Evolutionary conservation across 30 jellyfish, hydroid and myxozoan species (phyloP), one percentile per base, ranked within the genome.

Genomic region (Mastigias papua): DNA sequence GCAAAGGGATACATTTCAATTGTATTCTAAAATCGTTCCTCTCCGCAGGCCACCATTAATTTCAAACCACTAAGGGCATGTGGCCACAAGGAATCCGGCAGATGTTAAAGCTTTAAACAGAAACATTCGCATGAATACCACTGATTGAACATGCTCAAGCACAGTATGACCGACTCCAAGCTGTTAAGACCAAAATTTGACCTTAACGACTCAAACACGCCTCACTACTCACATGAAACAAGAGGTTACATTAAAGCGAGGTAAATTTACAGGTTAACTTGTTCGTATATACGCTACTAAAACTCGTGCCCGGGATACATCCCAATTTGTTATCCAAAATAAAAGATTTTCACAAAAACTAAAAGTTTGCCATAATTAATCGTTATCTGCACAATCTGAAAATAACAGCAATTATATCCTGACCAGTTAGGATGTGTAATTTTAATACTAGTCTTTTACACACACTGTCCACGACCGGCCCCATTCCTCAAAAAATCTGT

Each of bases 241-340:
- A 29, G 78, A 80, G 90, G 74, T 34, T 66, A 80, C 90, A 80
- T 57, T 27, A 33, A 80, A 65, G 63, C 89, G 90, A 62, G 73
- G 81, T 78, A 54, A 73, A 80, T 80, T 63, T 80, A 80, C 90
- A 80, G 80, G 63, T 80, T 80, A 83, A 83, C 84, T 66, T 81
- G 73, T 67, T 66, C 84, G 50, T 29, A 81, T 68, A 66, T 66
- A 81, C 91, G 91, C 91, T 85, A 85, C 87, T 85, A 73, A 73
- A 85, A 85, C 88, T 62, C 49, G 88, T 85, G 85, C 94, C 94
- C 94, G 78, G 88, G 94, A 85, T 61, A 57, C 73, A 29, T 73
- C 88, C 94, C 94, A 66, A 72, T 84, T 85, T 85, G 70, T 83
- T 83, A 85, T 85, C 94, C 94, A 85, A 85, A 85, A 85, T 85